These are phyloP conservation scores for Gallinago paraguaiae DNA, from an alignment of 2,113 vertebrate genomes.

Conservation along the genomic window DNA sequence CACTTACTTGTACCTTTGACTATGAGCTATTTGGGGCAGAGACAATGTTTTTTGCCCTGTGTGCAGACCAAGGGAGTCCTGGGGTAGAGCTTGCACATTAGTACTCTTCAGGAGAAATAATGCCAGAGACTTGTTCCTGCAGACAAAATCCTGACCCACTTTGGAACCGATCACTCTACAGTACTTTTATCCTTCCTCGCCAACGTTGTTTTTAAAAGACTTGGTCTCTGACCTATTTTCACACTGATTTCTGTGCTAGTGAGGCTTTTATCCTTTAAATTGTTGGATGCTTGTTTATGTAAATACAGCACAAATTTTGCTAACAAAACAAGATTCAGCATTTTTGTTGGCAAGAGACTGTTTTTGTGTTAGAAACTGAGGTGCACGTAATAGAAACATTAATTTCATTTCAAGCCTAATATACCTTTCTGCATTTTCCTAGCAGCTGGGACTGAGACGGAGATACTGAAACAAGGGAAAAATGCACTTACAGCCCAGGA, in stretches of 20 bases:
- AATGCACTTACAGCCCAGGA: neutral
- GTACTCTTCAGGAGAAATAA: neutral
- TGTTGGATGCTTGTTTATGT: constrained; percentile 5
- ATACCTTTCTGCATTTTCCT: neutral
- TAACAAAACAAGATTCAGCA: neutral
- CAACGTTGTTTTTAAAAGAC: constrained; percentile 13
- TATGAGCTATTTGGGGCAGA: neutral
- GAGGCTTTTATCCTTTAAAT: constrained; percentile 46
- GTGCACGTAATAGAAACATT: neutral
- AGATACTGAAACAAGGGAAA: neutral
- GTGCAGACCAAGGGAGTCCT: neutral
- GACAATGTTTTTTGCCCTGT: neutral
- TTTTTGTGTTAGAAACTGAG: neutral
- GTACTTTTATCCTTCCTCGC: neutral
- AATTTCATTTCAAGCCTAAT: neutral
- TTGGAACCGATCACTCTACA: constrained; percentile 27
- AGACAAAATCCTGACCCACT: constrained; percentile 45
- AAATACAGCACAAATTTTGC: constrained; percentile 43
- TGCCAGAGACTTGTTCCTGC: neutral
- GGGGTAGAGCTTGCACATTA: neutral
- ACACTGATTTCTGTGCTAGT: constrained; percentile 40
- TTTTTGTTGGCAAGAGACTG: neutral
- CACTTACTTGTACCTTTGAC: neutral
- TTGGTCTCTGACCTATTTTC: constrained; percentile 55
- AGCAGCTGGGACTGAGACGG: neutral